Evolutionary conservation across 1,140 invertebrate species (phyloP), one percentile per base, ranked within the genome.

Genomic region (Streblospio benedicti): DNA sequence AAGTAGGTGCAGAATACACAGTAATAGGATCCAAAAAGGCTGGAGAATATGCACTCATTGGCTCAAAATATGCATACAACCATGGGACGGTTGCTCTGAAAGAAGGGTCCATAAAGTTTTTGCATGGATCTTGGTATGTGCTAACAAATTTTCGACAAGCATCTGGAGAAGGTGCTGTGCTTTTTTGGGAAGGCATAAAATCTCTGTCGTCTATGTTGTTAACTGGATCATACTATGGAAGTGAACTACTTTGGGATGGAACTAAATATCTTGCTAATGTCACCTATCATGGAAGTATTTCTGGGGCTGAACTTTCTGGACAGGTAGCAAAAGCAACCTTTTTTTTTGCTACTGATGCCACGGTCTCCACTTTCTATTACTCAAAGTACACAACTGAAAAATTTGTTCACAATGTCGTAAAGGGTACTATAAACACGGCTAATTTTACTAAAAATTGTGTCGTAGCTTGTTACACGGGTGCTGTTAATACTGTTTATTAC

Each of bases 91-190:
- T 56, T 4, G 53, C 53, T 14, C 27, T 56, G 3, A 56, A 38
- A 27, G 33, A 56, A 6, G 53, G 53, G 20, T 18, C n/a, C 28
- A 12, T 56, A 14, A 16, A 27, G 5, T 12, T 38, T 12, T 38
- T 41, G n/a, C 53, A 56, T 9, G 35, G 32, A 16, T 18, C 32
- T n/a, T 16, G 16, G 5, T 56, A 56, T 35, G 35, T 56, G 35
- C 6, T 56, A 16, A 56, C 53, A 4, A 56, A 56, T 35, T 56
- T 56, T 28, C 53, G 53, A 9, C 31, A 4, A 18, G 53, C 53
- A 20, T 56, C 53, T 5, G 18, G 16, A 9, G 53, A 56, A 56
- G 53, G 31, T 3, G 35, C 32, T 41, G 53, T 56, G 4, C 41
- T 18, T 16, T n/a, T 35, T n/a, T 56, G 28, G 16, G 35, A 56